Evolutionary conservation across 2,888 invertebrate genomes (phyloP).

Genomic region (Flabesymbios commensalis): DNA sequence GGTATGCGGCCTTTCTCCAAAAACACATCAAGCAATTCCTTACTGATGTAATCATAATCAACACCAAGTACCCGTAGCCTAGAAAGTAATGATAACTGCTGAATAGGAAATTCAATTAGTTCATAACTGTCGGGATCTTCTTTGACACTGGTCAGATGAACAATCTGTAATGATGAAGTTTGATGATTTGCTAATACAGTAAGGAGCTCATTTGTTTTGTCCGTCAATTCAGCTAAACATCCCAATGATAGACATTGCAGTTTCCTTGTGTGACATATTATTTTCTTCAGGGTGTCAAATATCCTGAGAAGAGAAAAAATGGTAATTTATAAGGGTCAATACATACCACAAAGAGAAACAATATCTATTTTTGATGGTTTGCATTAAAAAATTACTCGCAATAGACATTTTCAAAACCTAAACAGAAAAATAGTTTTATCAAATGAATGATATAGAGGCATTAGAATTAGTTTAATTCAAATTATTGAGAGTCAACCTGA

Average conservation of each 20-base stretch:
- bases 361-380: too few species aligned
- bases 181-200: constrained; percentile 63
- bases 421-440: too few species aligned
- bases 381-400: too few species aligned
- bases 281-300: too few species aligned
- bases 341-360: too few species aligned
- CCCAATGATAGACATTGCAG: constrained; percentile 66
- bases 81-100: constrained; percentile 68
- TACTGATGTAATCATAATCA: constrained; percentile 59
- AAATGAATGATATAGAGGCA: too few species aligned
- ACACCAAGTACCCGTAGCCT: constrained; percentile 68
- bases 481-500: too few species aligned
- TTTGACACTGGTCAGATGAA: constrained; percentile 75
- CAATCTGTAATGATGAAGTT: constrained; percentile 67
- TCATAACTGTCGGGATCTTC: constrained; percentile 74
- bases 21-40: constrained; percentile 48
- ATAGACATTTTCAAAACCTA: too few species aligned
- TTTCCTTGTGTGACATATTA: too few species aligned
- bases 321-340: too few species aligned
- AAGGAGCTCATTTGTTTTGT: constrained; percentile 62
- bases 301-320: too few species aligned
- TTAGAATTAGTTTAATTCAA: too few species aligned
- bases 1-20: constrained; percentile 34
- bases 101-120: constrained; percentile 66
- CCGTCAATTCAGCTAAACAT: constrained; percentile 66